A percentile compares a stretch with the other conserved stretches of the same genome.
Evolutionary conservation across 2,113 vertebrate species (phyloP).

Genomic region (Otocyon megalotis): DNA sequence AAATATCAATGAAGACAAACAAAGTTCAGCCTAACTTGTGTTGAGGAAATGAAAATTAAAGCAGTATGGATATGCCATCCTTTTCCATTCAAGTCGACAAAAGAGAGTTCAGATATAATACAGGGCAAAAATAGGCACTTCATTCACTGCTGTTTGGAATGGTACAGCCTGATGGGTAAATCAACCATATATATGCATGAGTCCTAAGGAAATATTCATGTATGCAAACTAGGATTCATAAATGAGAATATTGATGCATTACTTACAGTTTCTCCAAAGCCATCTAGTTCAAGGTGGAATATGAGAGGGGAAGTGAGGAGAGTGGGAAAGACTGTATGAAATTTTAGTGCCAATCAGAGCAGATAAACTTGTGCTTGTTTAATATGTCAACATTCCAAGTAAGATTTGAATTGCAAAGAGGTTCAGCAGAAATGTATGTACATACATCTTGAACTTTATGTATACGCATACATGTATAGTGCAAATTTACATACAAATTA

Average conservation of each 20-base stretch:
- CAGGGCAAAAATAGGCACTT: background rate
- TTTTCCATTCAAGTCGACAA: background rate
- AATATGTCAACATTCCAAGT: background rate
- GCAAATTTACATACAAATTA: background rate
- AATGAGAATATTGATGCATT: background rate
- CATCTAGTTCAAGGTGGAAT: background rate
- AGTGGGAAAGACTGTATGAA: background rate
- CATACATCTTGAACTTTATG: background rate
- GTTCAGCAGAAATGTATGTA: background rate
- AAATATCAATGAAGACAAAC: background rate
- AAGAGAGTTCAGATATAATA: background rate
- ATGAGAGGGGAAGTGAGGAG: too few relatives aligned
- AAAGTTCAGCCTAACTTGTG: background rate
- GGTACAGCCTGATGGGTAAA: too few relatives aligned
- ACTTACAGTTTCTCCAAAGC: background rate
- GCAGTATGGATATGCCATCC: background rate
- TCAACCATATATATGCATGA: fast-evolving
- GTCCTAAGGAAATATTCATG: background rate
- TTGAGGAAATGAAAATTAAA: background rate
- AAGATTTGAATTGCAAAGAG: background rate
- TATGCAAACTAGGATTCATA: background rate
- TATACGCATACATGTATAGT: background rate
- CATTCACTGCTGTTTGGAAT: background rate
- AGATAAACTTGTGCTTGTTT: background rate
- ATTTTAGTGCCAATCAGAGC: background rate